Base-by-base conservation (phyloP, 2,888 invertebrate genomes). In the Pollenia amentaria region DNA sequence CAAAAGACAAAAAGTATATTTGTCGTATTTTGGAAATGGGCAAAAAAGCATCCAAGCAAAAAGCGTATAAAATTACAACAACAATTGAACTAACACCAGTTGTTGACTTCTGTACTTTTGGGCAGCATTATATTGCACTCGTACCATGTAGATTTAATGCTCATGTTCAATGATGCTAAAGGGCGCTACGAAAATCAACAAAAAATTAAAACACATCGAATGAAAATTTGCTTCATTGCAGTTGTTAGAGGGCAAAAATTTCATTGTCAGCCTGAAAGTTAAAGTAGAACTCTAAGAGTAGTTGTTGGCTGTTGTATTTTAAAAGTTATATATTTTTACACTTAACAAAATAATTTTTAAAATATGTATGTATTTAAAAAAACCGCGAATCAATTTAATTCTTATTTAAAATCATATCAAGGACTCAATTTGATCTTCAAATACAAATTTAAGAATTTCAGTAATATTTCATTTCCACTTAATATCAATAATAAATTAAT, bases 81-180 rank as follows among this genome's bases (percentile, higher is more conserved):
- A 85, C 87, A 85, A 72, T 84, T 84, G 29, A 75, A 88, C 79
- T 72, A 83, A 85, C 85, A 83, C 85, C 85, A 86, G 80, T 86
- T 86, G 75, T 72, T 86, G 79, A 79, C 83, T 85, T 65, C 83
- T 85, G 84, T 81, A 81, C 53, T 57, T 73, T 80, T 77, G 44
- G 78, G 84, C 60, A 73, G 46, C 46, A 44, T 29, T 29, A 29
- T 62, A 55, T 62, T 69, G 70, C 62, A 55, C 60, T 65, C 57
- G 40, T 73, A 73, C 40, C 44, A 65, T 69, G 77, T 82, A 69
- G 77, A 57, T 84, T 87, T 85, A 85, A 84, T 75, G 84, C 85
- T 87, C 87, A 87, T 88, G 88, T 88, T 85, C 88, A 83, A 70
- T 82, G 82, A 88, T 88, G 85, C 87, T 86, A 88, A 88, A 88